Percentiles rank a stretch among this genome's conserved stretches.
phyloP scores from a whole-genome alignment of 2,888 invertebrate genomes.

The Pollenia labialis region DNA sequence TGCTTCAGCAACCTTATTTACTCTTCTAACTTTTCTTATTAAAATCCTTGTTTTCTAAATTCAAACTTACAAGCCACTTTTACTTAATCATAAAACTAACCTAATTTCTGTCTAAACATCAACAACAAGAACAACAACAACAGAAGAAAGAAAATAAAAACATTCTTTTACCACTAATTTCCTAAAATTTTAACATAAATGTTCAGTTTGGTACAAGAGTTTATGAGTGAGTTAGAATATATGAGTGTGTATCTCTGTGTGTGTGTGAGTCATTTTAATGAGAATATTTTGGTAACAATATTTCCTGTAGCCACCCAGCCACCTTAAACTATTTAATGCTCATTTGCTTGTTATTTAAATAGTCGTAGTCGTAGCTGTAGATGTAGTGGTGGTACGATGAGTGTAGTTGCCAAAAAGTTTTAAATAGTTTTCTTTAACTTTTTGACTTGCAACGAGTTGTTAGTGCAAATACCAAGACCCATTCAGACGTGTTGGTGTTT shows the following conservation, averaged over 20 bases:
- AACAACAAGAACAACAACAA: conserved; percentile 6
- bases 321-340: conserved; percentile 62
- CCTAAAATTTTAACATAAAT: conserved; percentile 55
- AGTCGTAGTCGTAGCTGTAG: neutral
- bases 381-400: neutral
- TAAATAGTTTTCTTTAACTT: conserved; percentile 71
- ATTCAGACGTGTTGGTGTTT: neutral
- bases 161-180: conserved; percentile 60
- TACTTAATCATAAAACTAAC: conserved; percentile 62
- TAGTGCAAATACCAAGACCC: conserved; percentile 19
- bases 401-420: conserved; percentile 59
- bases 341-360: conserved; percentile 65
- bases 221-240: neutral
- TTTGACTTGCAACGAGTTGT: conserved; percentile 56
- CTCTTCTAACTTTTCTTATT: conserved; percentile 47
- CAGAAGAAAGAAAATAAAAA: conserved; percentile 4
- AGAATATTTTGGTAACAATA: conserved; percentile 36
- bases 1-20: neutral
- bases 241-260: neutral
- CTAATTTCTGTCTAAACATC: conserved; percentile 49
- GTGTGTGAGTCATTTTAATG: conserved; percentile 28
- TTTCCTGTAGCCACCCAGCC: conserved; percentile 11
- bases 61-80: conserved; percentile 52
- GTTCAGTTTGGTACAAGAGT: conserved; percentile 34
- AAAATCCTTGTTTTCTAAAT: conserved; percentile 22